Evolutionary conservation across 2,113 vertebrate species (phyloP).

Genomic region (Anser brachyrhynchus): DNA sequence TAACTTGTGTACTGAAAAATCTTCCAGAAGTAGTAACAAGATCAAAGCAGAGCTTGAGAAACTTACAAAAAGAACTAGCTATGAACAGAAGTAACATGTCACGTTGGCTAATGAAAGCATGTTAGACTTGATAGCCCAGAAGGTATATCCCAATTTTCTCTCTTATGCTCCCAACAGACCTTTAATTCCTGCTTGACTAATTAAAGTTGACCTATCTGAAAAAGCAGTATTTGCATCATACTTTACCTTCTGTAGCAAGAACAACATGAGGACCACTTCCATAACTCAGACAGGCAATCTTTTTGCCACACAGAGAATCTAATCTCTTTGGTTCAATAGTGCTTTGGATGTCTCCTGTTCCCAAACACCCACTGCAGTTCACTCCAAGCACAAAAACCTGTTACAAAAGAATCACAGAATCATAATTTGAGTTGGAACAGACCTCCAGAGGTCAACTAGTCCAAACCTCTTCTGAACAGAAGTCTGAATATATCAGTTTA

Average conservation of each 20-base stretch:
- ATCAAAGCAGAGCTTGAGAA: not conserved
- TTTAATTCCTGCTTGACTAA: not conserved
- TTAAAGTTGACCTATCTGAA: not conserved
- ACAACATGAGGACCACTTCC: slow-evolving; percentile 96
- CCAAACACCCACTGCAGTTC: slow-evolving; percentile 95
- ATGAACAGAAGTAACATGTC: not conserved
- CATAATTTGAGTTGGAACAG: not conserved
- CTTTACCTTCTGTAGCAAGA: slow-evolving; percentile 90
- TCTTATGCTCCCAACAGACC: not conserved
- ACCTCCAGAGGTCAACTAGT: not conserved
- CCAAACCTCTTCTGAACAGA: not conserved
- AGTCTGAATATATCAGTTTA: not conserved
- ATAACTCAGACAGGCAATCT: slow-evolving; percentile 92
- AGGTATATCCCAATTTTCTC: not conserved
- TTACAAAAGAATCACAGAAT: slow-evolving; percentile 34
- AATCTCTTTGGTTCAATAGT: slow-evolving; percentile 91
- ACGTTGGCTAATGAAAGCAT: not conserved
- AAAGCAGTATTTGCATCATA: not conserved
- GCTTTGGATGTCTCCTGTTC: slow-evolving; percentile 92
- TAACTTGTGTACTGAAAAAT: not conserved
- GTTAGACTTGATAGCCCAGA: not conserved
- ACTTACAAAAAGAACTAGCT: not conserved
- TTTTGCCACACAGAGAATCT: slow-evolving; percentile 91
- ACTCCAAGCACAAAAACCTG: slow-evolving; percentile 96
- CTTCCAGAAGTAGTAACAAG: not conserved